These are phyloP conservation scores for Eupristina koningsbergeri DNA, from an alignment of 1,140 invertebrate species.

Conservation along the genomic window DNA sequence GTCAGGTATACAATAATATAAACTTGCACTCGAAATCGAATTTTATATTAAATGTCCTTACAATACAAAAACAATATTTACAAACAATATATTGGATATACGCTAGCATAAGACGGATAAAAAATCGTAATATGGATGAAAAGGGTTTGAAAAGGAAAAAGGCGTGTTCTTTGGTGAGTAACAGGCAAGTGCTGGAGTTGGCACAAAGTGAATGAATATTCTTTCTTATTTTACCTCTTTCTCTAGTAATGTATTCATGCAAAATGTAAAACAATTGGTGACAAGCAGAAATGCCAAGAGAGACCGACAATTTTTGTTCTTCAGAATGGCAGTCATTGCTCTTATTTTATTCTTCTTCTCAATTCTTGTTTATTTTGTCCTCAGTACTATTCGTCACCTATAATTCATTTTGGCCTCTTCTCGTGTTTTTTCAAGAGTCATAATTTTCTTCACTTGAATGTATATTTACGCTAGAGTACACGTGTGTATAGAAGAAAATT, in stretches of 20 bases:
- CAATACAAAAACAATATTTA: background rate
- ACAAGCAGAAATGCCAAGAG: background rate
- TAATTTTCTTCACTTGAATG: slow-evolving; percentile 11
- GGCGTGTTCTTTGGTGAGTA: background rate
- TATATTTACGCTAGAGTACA: background rate
- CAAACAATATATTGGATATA: background rate
- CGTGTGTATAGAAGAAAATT: background rate
- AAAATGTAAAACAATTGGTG: slow-evolving; percentile 28
- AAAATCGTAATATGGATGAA: background rate
- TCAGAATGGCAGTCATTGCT: background rate
- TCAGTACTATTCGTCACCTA: background rate
- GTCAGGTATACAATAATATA: background rate
- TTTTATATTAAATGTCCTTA: background rate
- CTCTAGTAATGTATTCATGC: background rate
- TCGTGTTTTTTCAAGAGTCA: background rate
- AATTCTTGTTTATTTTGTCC: background rate
- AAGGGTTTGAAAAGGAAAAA: background rate
- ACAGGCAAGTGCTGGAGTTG: slow-evolving; percentile 10
- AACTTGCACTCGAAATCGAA: background rate
- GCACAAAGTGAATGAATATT: slow-evolving; percentile 28
- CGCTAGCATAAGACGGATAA: background rate
- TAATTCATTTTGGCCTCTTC: background rate
- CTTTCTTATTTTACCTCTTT: background rate
- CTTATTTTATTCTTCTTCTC: background rate
- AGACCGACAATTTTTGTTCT: background rate